phyloP scores from a whole-genome alignment of 35 echinoderm and acorn worm species.

The Ophioderma brevispina region DNA sequence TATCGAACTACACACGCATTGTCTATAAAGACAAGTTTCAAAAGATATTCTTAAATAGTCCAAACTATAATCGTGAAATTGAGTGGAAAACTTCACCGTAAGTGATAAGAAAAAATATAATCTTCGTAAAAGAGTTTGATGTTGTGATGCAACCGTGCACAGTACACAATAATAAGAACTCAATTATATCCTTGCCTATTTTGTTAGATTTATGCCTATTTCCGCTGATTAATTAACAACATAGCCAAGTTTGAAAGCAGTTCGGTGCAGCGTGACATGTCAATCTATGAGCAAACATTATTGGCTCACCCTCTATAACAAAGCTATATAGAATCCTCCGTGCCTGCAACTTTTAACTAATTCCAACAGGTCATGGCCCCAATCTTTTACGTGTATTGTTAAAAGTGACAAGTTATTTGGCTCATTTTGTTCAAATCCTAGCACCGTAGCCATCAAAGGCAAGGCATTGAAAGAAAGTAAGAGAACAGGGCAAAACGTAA shows the following conservation, averaged over 20 bases:
- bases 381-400: neutral
- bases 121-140: too few species aligned
- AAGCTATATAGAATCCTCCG: neutral
- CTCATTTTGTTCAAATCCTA: neutral
- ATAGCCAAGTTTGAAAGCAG: neutral
- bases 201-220: too few species aligned
- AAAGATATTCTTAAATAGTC: too few species aligned
- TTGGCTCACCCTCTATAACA: neutral
- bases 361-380: neutral
- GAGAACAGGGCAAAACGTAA: neutral
- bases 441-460: neutral
- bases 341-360: neutral
- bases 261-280: neutral
- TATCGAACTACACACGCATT: too few species aligned
- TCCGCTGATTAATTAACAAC: neutral
- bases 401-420: conserved; percentile 6
- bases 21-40: too few species aligned
- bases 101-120: too few species aligned
- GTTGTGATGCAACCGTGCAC: too few species aligned
- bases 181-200: too few species aligned
- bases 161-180: too few species aligned
- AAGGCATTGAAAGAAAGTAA: neutral
- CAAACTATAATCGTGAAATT: too few species aligned
- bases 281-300: neutral
- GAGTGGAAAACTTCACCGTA: too few species aligned